Conservation (phyloP, 2,113 vertebrate species). For the Triplophysa dalaica region DNA sequence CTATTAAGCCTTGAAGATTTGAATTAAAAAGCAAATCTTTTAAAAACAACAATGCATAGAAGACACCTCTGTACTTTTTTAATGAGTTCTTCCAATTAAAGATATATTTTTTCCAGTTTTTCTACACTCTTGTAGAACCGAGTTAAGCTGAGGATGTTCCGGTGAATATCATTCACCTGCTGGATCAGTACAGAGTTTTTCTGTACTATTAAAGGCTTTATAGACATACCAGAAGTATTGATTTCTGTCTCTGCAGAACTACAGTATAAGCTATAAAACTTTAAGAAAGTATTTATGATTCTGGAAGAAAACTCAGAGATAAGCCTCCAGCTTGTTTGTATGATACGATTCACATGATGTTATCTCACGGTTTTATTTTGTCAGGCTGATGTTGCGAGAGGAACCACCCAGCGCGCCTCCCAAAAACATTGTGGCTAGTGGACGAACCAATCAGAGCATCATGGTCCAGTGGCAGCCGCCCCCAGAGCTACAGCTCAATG, state of each 20-base stretch:
- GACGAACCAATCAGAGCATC: conserved; percentile 95
- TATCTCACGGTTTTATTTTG: conserved; percentile 2
- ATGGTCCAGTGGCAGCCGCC: conserved; percentile 99
- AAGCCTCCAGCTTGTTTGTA: not conserved
- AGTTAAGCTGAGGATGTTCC: not conserved
- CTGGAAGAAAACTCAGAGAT: not conserved
- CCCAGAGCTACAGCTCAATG: conserved; percentile 90
- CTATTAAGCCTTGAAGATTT: no score
- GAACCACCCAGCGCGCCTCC: conserved; percentile 94
- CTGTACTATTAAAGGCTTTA: conserved; percentile 1
- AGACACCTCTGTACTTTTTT: no score
- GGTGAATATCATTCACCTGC: not conserved
- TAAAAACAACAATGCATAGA: no score
- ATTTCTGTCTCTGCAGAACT: conserved; percentile 11
- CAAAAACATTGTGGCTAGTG: conserved; percentile 94
- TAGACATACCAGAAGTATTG: not conserved
- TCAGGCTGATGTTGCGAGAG: conserved; percentile 89
- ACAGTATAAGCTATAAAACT: conserved; percentile 4
- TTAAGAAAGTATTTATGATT: not conserved
- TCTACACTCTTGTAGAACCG: not conserved
- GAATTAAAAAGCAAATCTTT: no score
- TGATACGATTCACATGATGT: not conserved
- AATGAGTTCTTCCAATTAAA: no score
- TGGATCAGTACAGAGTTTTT: not conserved
- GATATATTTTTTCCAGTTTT: no score